These are phyloP conservation scores for Uloborus diversus DNA, from an alignment of 1,140 invertebrate genomes.

Conservation along the genomic window DNA sequence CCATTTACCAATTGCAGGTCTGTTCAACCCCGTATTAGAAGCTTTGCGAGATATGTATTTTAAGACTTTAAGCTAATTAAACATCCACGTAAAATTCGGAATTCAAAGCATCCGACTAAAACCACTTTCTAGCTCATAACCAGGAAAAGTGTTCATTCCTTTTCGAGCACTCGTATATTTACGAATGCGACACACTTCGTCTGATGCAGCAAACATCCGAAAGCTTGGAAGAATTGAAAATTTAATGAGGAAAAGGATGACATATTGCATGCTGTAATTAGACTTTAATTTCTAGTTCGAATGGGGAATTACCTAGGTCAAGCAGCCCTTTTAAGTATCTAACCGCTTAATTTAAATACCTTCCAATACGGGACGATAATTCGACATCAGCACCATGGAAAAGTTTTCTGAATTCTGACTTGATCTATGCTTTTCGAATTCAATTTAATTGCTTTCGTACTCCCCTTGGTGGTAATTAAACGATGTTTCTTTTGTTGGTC, in stretches of 20 bases:
- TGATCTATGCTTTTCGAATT: constrained; percentile 27
- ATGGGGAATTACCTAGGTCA: not conserved
- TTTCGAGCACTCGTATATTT: too few species aligned
- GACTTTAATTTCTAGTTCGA: not conserved
- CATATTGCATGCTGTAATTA: not conserved
- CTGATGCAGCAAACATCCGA: not conserved
- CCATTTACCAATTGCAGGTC: too few species aligned
- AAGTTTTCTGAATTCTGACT: not conserved
- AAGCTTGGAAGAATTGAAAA: not conserved
- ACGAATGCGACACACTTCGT: not conserved
- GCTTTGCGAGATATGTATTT: too few species aligned
- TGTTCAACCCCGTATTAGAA: too few species aligned
- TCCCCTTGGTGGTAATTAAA: constrained; percentile 17
- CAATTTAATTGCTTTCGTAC: constrained; percentile 19
- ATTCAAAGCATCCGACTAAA: too few species aligned
- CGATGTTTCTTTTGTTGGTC: not conserved
- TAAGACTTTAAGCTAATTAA: too few species aligned
- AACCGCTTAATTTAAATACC: constrained; percentile 18
- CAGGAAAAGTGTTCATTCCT: too few species aligned
- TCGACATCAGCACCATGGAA: not conserved
- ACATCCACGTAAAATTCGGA: too few species aligned
- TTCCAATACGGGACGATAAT: not conserved
- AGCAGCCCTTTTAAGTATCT: not conserved
- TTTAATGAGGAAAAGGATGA: constrained; percentile 17
- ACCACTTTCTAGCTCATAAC: too few species aligned